Base-by-base conservation (phyloP, 2,888 invertebrate genomes). In the Helobdella robusta region DNA sequence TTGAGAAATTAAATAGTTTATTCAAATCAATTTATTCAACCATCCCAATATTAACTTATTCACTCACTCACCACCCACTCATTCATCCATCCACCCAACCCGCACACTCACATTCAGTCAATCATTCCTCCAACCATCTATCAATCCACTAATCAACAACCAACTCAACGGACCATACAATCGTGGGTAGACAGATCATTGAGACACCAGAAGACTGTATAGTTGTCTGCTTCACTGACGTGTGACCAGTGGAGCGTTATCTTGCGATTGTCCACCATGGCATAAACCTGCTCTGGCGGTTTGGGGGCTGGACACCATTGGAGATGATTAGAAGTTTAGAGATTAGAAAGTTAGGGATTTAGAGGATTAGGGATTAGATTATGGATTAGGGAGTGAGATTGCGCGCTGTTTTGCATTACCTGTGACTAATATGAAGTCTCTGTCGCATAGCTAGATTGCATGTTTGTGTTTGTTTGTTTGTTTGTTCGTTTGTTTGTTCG, bases 181-280 rank as follows among this genome's bases (percentile, higher is more conserved):
- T 56, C 28, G 18, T 28, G 56, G 23, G 25, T 30, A 32, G 32
- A 56, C n/a, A 30, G 32, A 56, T 56, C 30, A 18, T n/a, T n/a
- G n/a, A n/a, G 32, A 18, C 56, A 56, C 56, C 56, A 56, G 28
- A 30, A 56, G 4, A 56, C 56, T 8, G 56, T 56, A 15, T 56
- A 56, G 28, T 56, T 56, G 32, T 56, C 56, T 6, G 56, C 56
- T 25, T 56, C 56, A n/a, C 32, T n/a, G 30, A 56, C 56, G 18
- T 25, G 5, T 6, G 56, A 56, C 56, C 56, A 56, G 20, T 30
- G n/a, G 25, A 56, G n/a, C 1, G 28, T 8, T n/a, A 56, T 56
- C 25, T 28, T 56, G 3, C 32, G 2, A 56, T 56, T 56, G 23
- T n/a, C 25, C 56, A 56, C 18, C n/a, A 28, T 56, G 15, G 56